Evolutionary conservation across 2,888 invertebrate genomes (phyloP).

Genomic region (Smittia aterrima): DNA sequence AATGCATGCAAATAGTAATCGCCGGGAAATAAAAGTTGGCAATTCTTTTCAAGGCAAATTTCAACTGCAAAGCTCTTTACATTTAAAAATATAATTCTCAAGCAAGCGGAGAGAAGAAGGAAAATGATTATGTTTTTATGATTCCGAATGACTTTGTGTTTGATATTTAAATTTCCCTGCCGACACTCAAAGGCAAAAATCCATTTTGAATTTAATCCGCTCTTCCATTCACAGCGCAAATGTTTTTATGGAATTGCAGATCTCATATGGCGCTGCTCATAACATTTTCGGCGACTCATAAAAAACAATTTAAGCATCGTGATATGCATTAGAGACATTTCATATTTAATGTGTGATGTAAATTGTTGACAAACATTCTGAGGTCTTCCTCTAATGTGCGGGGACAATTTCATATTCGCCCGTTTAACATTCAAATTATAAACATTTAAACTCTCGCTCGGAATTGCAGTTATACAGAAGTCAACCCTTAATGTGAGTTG

Average conservation of each 20-base stretch:
- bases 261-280: too few species aligned
- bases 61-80: not conserved
- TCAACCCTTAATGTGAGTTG: not conserved
- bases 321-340: not conserved
- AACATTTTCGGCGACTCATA: not conserved
- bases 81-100: not conserved
- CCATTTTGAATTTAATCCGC: too few species aligned
- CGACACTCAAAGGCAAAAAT: not conserved
- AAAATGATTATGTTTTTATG: not conserved
- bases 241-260: too few species aligned
- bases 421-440: not conserved
- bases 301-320: constrained; percentile 8
- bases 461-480: not conserved
- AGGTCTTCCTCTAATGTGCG: not conserved
- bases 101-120: too few species aligned
- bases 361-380: not conserved
- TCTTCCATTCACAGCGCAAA: too few species aligned
- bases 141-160: not conserved
- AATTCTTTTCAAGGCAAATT: not conserved
- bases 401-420: not conserved
- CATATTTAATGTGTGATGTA: constrained; percentile 1
- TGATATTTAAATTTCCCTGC: not conserved
- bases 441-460: not conserved
- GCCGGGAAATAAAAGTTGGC: too few species aligned
- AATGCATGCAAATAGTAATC: not conserved